Base-by-base conservation (phyloP, 2,797 vertebrate species). In the Myioborus miniatus region DNA sequence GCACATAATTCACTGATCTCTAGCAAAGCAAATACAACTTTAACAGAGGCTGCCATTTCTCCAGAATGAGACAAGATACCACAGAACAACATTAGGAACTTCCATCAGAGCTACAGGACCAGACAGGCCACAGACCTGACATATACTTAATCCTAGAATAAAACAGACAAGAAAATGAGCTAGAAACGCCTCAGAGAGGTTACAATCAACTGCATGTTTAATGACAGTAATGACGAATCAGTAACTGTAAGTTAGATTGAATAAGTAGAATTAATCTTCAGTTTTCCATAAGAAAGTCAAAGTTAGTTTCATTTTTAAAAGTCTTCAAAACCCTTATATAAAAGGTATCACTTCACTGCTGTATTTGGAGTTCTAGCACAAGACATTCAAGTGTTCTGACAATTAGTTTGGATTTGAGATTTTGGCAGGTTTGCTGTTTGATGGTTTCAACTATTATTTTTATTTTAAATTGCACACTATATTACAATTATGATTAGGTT, bases 11-110 rank as follows among this genome's bases (percentile, higher is more conserved):
- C 92, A 81, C 17, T 37, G 76, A 62, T 67, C 34, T 83, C 81
- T 70, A 91, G 52, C 50, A 97, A 86, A 91, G 74, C 47, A 96
- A 97, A 93, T 39, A 88, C 44, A 91, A 64, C 30, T 86, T 63
- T 26, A 94, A 65, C 29, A 94, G 59, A 94, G 53, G 72, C 89
- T 78, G 44, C 46, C 74, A 78, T 81, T 90, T 85, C 86, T 86
- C 27, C 26, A 96, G 93, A 97, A 85, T 3, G 71, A 77, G 68
- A 74, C 76, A 83, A 87, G 90, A 76, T 41, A 85, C 19, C 15
- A 41, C 7, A 1, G 59, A 46, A 56, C 8, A 91, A 84, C 8
- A 52, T 43, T 16, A 59, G 19, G 15, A 77, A 65, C 20, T 74
- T 64, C 34, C 21, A 70, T 12, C 24, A 76, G 11, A 85, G 46